Percentiles rank a stretch among this genome's conserved stretches.
These are phyloP conservation scores for Spermophilus dauricus DNA, from an alignment of 2,113 vertebrate genomes.

Conservation along the genomic window DNA sequence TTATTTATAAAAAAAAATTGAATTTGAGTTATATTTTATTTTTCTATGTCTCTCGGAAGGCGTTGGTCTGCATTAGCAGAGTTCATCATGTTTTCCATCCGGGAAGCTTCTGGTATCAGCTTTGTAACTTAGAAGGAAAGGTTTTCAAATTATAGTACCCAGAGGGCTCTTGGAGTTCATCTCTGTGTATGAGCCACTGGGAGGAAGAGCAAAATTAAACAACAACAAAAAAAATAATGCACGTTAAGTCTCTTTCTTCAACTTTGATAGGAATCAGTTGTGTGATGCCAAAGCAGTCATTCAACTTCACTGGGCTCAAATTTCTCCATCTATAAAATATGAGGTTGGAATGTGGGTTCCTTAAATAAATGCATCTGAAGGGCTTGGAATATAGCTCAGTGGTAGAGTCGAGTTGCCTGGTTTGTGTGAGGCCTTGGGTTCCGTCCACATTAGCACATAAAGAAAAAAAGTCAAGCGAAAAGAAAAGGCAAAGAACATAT, in stretches of 20 bases:
- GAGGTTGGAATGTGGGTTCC: not conserved
- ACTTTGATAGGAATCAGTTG: not conserved
- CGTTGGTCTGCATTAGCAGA: not conserved
- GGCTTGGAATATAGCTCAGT: too few relatives aligned
- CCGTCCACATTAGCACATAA: too few relatives aligned
- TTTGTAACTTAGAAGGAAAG: not conserved
- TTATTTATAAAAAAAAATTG: not conserved
- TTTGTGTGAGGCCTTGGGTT: too few relatives aligned
- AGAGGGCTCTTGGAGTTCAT: not conserved
- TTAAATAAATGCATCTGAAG: not conserved
- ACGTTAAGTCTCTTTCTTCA: not conserved
- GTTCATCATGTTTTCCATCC: not conserved
- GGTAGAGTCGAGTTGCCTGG: too few relatives aligned
- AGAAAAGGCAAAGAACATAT: too few relatives aligned
- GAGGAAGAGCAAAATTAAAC: too few relatives aligned
- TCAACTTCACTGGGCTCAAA: not conserved
- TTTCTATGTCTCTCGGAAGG: not conserved
- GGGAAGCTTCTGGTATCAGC: not conserved
- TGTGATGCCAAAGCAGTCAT: not conserved
- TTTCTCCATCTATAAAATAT: not conserved
- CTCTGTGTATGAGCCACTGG: not conserved
- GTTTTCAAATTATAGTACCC: not conserved
- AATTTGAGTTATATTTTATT: not conserved
- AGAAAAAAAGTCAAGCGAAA: too few relatives aligned
- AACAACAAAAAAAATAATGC: too few relatives aligned